Evolutionary conservation across 1,140 invertebrate genomes (phyloP).

Genomic region (Adelges cooleyi): DNA sequence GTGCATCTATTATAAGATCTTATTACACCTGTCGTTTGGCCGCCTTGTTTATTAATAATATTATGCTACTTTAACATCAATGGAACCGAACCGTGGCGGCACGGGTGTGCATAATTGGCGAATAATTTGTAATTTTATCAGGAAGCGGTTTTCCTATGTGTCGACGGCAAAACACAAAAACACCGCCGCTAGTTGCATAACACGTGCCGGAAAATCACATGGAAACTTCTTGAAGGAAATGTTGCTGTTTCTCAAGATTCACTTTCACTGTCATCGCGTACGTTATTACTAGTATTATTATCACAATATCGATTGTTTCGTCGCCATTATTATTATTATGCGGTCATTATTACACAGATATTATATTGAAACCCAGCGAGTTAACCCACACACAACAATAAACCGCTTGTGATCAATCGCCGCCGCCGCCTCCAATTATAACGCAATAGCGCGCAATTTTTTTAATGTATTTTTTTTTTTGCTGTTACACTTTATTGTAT

Average conservation of each 20-base stretch:
- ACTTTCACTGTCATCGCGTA: conserved; percentile 1
- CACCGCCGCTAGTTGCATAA: not conserved
- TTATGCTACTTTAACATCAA: too few relatives aligned
- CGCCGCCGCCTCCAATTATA: not conserved
- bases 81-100: too few relatives aligned
- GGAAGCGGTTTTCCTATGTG: not conserved
- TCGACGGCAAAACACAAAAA: not conserved
- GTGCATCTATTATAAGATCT: too few relatives aligned
- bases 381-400: conserved; percentile 1
- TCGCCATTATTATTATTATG: conserved; percentile 2
- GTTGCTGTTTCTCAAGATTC: conserved; percentile 17
- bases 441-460: not conserved
- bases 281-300: not conserved
- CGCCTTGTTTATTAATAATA: too few relatives aligned
- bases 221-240: conserved; percentile 1
- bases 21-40: too few relatives aligned
- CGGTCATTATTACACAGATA: not conserved
- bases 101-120: too few relatives aligned
- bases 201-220: conserved; percentile 2
- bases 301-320: conserved; percentile 24
- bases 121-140: not conserved
- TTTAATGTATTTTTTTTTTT: too few relatives aligned
- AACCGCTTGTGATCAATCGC: not conserved
- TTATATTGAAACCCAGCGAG: not conserved
- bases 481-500: too few relatives aligned